phyloP scores from a whole-genome alignment of 2,797 vertebrate species.

The Rhabdophis nuchalis region DNA sequence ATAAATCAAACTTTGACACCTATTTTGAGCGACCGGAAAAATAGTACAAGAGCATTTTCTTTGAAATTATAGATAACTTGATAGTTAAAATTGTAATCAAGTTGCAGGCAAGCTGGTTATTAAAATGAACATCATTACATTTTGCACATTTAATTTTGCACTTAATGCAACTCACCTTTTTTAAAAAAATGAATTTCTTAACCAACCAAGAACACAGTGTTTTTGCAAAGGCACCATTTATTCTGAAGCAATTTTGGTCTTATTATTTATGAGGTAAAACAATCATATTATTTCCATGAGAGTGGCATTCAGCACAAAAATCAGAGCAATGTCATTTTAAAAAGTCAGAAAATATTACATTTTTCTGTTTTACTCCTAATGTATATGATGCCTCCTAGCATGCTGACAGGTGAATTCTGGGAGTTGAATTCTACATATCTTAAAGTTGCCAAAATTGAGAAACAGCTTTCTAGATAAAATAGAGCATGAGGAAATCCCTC shows the following conservation, averaged over 20 bases:
- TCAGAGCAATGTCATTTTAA: neutral
- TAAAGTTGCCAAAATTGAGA: neutral
- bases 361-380: neutral
- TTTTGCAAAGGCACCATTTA: neutral
- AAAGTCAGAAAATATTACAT: neutral
- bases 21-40: constrained; percentile 12
- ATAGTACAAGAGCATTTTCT: constrained; percentile 18
- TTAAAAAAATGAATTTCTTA: neutral
- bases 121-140: neutral
- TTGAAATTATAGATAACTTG: constrained; percentile 11
- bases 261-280: neutral
- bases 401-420: neutral
- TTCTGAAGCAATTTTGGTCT: neutral
- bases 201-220: neutral
- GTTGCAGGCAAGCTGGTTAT: neutral
- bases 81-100: constrained; percentile 16
- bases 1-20: constrained; percentile 16
- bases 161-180: neutral
- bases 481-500: neutral
- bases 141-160: constrained; percentile 5
- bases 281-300: neutral
- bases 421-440: neutral
- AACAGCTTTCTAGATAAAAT: neutral
- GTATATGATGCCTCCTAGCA: neutral
- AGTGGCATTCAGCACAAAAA: neutral